Base-by-base conservation (phyloP, 1,140 invertebrate genomes). In the Rhopalosiphum maidis region DNA sequence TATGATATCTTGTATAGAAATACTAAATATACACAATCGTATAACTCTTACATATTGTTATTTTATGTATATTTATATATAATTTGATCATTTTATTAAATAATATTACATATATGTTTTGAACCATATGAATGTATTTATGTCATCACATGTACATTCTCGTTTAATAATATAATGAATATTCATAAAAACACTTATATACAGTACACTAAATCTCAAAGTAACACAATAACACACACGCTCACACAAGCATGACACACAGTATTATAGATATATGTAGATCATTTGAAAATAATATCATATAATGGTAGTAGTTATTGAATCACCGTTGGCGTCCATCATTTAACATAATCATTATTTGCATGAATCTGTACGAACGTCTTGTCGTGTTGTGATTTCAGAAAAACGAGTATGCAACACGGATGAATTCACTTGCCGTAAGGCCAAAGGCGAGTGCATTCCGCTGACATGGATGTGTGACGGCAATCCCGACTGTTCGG, bases 381-480 rank as follows among this genome's bases (percentile, higher is more conserved):
- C 2, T 90, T 43, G n/a, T 35, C n/a, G 4, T 90, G 22, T 82
- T 90, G 23, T 93, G 55, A 93, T 94, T 93, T 35, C 51, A 93
- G 91, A 94, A n/a, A 93, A 94, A 93, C 92, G 91, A 37, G 68
- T 94, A 23, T 98, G 98, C 96, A 97, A 96, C 83, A 96, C 97
- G n/a, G 97, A 98, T 95, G 97, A 98, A 95, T 98, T 98, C 95
- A 97, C 97, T 23, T 99, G 98, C 95, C 96, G 97, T 94, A 96
- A 96, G 60, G 96, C 96, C 94, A 96, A 96, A 93, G 97, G 97
- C 87, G 97, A 98, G 95, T 99, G 98, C 95, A 97, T 99, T 94
- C 97, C 98, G 91, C 96, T 98, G 94, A 97, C 97, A 68, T 99
- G 98, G 98, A 98, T 98, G 96, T 99, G 98, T 95, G 98, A 99